phyloP scores from a whole-genome alignment of 2,113 vertebrate genomes.

The Apteryx owenii region DNA sequence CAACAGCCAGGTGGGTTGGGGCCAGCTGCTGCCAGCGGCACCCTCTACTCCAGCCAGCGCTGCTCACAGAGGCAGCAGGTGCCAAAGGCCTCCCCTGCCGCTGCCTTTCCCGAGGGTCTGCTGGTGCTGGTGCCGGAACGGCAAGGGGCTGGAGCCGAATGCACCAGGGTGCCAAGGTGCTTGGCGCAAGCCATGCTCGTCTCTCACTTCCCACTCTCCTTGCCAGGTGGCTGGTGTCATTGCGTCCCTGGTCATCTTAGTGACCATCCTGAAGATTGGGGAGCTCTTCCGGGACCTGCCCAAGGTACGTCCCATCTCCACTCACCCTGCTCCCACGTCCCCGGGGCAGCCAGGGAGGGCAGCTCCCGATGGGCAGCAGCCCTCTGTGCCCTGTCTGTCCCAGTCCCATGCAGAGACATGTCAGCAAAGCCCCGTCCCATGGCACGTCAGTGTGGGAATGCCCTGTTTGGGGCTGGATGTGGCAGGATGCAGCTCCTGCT shows the following conservation, averaged over 20 bases:
- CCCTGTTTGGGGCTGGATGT: neutral
- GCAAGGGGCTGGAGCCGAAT: neutral
- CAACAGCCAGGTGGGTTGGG: constrained; percentile 87
- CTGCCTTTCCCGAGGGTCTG: too few relatives aligned
- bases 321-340: neutral
- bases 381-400: rapidly evolving
- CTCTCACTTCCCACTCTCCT: rapidly evolving
- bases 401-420: neutral
- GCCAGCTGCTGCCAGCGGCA: rapidly evolving
- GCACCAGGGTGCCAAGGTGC: too few relatives aligned
- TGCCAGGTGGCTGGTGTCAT: constrained; percentile 87
- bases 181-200: neutral
- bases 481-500: neutral
- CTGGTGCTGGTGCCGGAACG: neutral
- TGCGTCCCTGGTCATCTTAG: constrained; percentile 87
- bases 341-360: too few relatives aligned
- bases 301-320: constrained; percentile 80
- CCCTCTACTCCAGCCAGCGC: rapidly evolving
- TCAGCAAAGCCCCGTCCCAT: neutral
- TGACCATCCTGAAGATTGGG: constrained; percentile 91
- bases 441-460: neutral
- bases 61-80: too few relatives aligned
- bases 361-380: neutral
- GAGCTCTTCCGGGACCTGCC: constrained; percentile 89
- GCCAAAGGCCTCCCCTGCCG: neutral